Evolutionary conservation across 2,113 vertebrate genomes (phyloP).

Genomic region (Mesembrinibis cayennensis): DNA sequence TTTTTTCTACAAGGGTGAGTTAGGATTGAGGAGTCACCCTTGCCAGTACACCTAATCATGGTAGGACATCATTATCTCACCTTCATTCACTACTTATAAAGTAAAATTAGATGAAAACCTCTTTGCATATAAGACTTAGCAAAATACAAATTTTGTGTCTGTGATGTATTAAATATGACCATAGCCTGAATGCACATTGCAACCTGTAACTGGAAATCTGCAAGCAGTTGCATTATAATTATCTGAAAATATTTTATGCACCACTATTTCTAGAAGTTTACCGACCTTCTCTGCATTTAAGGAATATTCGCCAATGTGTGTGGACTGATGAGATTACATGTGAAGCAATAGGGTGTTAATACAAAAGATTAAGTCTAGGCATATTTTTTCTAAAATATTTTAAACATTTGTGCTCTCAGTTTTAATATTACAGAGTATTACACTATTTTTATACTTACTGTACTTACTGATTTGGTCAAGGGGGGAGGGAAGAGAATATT

Average conservation of each 20-base stretch:
- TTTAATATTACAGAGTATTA: neutral
- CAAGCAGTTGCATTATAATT: neutral
- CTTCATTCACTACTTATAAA: slow-evolving; percentile 16
- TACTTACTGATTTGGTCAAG: neutral
- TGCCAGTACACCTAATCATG: neutral
- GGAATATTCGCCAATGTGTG: neutral
- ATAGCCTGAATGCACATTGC: neutral
- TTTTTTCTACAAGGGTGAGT: neutral
- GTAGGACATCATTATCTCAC: slow-evolving; percentile 17
- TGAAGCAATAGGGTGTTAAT: neutral
- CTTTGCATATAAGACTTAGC: neutral
- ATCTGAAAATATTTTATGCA: neutral
- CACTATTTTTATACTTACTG: neutral
- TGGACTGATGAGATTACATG: neutral
- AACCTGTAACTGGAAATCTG: neutral
- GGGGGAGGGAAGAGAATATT: neutral
- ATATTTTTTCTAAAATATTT: neutral
- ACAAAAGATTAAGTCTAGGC: neutral
- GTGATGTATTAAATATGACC: slow-evolving; percentile 26
- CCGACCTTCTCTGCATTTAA: neutral
- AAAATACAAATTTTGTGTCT: slow-evolving; percentile 10
- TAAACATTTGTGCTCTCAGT: neutral
- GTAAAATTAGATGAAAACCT: neutral
- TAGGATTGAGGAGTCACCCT: slow-evolving; percentile 21
- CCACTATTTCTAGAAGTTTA: neutral